A percentile compares a stretch with the other conserved stretches of the same genome.
These are phyloP conservation scores for Anguilla obscura DNA, from an alignment of 2,797 vertebrate genomes.

Conservation along the genomic window DNA sequence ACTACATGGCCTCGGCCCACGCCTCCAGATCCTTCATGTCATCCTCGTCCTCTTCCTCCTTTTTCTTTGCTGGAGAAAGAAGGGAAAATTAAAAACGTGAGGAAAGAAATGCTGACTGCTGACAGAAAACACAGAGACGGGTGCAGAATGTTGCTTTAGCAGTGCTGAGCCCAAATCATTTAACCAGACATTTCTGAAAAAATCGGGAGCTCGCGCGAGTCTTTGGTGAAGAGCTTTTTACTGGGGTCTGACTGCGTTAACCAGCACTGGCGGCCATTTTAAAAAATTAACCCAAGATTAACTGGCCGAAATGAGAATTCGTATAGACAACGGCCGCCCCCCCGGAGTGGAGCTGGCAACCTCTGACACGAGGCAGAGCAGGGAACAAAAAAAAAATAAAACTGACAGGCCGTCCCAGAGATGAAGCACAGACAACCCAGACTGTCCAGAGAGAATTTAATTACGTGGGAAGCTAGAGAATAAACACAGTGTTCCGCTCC, in stretches of 20 bases:
- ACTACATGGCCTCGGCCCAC: slow-evolving; percentile 88
- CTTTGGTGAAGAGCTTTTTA: too few relatives aligned
- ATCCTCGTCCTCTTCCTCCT: slow-evolving; percentile 94
- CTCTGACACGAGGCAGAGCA: background rate
- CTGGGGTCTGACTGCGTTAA: too few relatives aligned
- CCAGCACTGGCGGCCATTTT: background rate
- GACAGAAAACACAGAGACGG: too few relatives aligned
- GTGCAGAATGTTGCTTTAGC: too few relatives aligned
- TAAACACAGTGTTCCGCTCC: background rate
- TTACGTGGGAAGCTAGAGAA: background rate
- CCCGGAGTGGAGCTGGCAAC: too few relatives aligned
- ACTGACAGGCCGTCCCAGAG: background rate
- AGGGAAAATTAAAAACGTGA: background rate
- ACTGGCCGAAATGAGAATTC: background rate
- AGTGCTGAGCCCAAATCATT: too few relatives aligned
- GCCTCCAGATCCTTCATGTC: slow-evolving; percentile 95
- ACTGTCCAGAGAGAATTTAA: background rate
- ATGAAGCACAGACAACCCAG: background rate
- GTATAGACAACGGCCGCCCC: too few relatives aligned
- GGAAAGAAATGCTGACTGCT: background rate
- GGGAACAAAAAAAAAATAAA: background rate
- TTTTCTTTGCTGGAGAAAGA: slow-evolving; percentile 82
- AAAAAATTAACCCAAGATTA: background rate
- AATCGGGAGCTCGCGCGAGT: too few relatives aligned
- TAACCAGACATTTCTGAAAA: too few relatives aligned